Base-by-base conservation (phyloP, 2,113 vertebrate species). In the Sapayoa aenigma region DNA sequence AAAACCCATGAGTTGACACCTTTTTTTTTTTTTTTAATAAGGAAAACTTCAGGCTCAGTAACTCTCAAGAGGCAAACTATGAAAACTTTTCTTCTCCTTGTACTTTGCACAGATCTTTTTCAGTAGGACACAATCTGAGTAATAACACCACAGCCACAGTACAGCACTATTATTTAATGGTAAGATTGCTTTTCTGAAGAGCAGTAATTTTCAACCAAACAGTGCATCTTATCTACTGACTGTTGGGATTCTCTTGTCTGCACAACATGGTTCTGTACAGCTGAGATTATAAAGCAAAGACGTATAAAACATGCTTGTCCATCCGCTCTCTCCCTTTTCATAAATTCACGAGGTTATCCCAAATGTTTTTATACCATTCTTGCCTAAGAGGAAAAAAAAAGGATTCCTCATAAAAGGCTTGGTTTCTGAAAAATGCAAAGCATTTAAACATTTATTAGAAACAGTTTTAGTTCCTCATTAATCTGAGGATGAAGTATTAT, bases 371-470 rank as follows among this genome's bases (percentile, higher is more conserved):
- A 92, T 93, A 83, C 86, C 89, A 83, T 74, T 84, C 94, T 89
- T 65, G 74, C 63, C 50, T 90, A 76, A 96, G 41, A 82, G 56
- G 62, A 79, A 68, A 89, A 90, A 67, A 69, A 96, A 93, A 78
- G 3, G 62, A 95, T 95, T 95, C 86, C 73, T 97, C 78, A 86
- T 87, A 92, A 97, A 97, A 97, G 44, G 75, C 77, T 92, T 95
- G 93, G 89, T 97, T 98, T 97, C 71, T 77, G 63, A 97, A 97
- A 95, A 97, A 98, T 97, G 95, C 52, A 93, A 92, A 96, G 91
- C 84, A 97, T 98, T 97, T 97, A 81, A 92, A 93, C 66, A 94
- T 96, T 98, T 98, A 98, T 98, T 97, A 93, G 96, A 97, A 98
- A 97, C 87, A 96, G 92, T 94, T 98, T 95, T 93, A 93, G 83